Conservation (phyloP, 2,113 vertebrate genomes). For the Sialia sialis region DNA sequence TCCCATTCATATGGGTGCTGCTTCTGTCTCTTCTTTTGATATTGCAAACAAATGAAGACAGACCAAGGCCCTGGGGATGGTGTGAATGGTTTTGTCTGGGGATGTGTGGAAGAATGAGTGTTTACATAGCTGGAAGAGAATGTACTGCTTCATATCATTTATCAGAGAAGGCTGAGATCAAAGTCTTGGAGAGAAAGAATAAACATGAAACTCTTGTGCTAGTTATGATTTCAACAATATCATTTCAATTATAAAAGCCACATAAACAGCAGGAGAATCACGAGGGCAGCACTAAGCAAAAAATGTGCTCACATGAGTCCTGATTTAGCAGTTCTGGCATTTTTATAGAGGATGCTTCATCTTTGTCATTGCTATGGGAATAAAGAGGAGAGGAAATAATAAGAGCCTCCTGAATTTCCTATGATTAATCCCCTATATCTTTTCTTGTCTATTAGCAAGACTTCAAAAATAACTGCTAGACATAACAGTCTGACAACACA, state of each 20-base stretch:
- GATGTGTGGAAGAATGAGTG: neutral
- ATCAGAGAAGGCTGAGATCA: neutral
- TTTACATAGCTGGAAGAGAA: neutral
- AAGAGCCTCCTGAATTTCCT: constrained; percentile 24
- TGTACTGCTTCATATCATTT: neutral
- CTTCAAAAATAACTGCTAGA: constrained; percentile 61
- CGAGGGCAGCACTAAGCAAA: constrained; percentile 13
- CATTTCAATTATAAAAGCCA: constrained; percentile 1
- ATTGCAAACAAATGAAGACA: neutral
- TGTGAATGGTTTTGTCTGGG: neutral
- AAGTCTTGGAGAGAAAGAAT: neutral
- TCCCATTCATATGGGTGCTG: neutral
- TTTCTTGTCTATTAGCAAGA: constrained; percentile 32
- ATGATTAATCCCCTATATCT: constrained; percentile 34
- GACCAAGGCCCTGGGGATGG: neutral
- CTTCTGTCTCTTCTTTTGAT: neutral
- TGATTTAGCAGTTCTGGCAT: constrained; percentile 26
- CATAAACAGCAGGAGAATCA: constrained; percentile 22
- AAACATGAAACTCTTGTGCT: neutral
- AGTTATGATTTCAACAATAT: neutral
- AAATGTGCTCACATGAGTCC: neutral
- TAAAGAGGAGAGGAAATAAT: constrained; percentile 30
- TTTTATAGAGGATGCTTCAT: constrained; percentile 36
- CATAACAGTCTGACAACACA: constrained; percentile 17
- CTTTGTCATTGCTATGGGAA: constrained; percentile 36